phyloP scores from a whole-genome alignment of 2,797 vertebrate genomes.

The Microhierax caerulescens region DNA sequence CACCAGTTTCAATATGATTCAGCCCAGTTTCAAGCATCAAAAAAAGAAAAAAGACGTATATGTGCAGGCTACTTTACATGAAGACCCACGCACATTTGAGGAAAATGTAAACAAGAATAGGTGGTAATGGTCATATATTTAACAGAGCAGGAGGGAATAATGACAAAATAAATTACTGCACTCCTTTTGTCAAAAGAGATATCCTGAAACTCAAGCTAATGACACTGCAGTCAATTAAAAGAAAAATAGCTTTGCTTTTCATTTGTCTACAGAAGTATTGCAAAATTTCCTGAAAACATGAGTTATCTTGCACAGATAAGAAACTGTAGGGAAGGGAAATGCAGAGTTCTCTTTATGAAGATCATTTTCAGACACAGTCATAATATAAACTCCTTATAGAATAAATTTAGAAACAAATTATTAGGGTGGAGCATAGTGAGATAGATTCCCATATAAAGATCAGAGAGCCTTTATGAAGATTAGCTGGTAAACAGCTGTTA shows the following conservation, averaged over 20 bases:
- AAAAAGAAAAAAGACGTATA: background rate
- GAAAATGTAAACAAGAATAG: background rate
- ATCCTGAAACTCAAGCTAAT: background rate
- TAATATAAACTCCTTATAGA: background rate
- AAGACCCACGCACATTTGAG: background rate
- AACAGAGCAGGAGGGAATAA: background rate
- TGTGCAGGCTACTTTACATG: background rate
- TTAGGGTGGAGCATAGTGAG: background rate
- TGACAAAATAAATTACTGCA: background rate
- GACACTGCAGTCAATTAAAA: background rate
- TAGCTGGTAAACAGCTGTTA: background rate
- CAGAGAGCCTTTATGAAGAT: background rate
- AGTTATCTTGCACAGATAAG: background rate
- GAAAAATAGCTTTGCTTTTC: background rate
- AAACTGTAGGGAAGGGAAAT: background rate
- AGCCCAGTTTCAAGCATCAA: background rate
- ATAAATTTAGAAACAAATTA: background rate
- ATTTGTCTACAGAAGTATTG: background rate
- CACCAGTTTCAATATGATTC: background rate
- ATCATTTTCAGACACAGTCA: background rate
- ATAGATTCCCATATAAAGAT: background rate
- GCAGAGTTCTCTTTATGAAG: background rate
- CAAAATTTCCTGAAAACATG: background rate
- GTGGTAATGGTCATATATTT: background rate
- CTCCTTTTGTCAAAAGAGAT: background rate